Conservation (phyloP, 2,888 invertebrate genomes). For the Oxyscelio sp. region DNA sequence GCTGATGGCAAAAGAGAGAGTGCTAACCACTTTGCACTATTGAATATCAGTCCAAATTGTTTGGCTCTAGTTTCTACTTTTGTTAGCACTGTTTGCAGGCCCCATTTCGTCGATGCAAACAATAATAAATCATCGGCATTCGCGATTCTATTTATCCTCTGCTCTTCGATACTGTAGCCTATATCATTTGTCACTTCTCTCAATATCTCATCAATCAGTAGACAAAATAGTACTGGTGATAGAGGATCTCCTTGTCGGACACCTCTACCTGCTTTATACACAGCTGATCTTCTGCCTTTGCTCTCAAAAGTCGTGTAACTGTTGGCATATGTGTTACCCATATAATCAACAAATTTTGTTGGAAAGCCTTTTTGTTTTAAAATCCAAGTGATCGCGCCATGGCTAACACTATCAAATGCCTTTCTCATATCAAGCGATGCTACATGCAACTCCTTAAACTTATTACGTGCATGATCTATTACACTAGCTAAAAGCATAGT, state of each 20-base stretch:
- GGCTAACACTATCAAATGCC: background rate
- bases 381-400: background rate
- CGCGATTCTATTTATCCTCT: background rate
- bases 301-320: background rate
- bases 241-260: conserved; percentile 35
- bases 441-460: background rate
- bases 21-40: conserved; percentile 78
- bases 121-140: conserved; percentile 86
- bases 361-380: background rate
- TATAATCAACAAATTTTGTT: background rate
- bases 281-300: background rate
- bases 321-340: background rate
- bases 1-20: conserved; percentile 79
- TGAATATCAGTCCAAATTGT: conserved; percentile 32
- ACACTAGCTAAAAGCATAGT: background rate
- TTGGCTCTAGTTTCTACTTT: background rate
- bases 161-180: background rate
- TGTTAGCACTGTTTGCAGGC: conserved; percentile 78
- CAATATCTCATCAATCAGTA: conserved; percentile 11
- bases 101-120: conserved; percentile 80
- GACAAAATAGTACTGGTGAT: conserved; percentile 33
- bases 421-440: background rate
- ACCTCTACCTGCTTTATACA: background rate
- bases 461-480: background rate
- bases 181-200: background rate